phyloP scores from a whole-genome alignment of 2,888 invertebrate species.

The Electrophaes corylata region DNA sequence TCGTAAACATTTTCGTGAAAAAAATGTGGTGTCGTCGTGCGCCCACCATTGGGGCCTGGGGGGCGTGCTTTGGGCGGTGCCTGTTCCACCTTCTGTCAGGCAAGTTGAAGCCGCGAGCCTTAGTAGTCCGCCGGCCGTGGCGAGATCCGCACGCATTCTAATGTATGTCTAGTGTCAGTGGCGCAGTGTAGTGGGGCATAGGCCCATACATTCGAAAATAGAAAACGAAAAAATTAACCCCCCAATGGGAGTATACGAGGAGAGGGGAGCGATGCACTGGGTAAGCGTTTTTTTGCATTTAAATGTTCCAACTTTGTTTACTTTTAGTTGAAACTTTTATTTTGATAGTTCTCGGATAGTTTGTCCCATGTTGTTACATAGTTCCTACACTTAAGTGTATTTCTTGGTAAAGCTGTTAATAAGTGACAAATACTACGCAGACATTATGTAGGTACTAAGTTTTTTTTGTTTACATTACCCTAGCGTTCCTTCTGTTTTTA shows the following conservation, averaged over 20 bases:
- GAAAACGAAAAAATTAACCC: conserved; percentile 82
- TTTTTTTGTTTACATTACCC: no score
- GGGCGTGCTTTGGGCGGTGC: conserved; percentile 51
- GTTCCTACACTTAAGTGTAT: neutral
- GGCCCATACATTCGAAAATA: conserved; percentile 80
- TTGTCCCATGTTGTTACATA: neutral
- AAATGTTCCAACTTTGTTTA: conserved; percentile 15
- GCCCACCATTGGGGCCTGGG: conserved; percentile 46
- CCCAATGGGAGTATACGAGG: conserved; percentile 97
- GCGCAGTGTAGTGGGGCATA: conserved; percentile 78
- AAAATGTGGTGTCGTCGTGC: conserved; percentile 50
- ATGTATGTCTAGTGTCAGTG: conserved; percentile 75
- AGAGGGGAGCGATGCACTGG: conserved; percentile 96
- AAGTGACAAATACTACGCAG: no score
- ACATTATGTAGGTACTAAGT: no score
- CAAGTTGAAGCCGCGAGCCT: conserved; percentile 49
- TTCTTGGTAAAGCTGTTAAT: neutral
- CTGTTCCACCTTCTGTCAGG: conserved; percentile 39
- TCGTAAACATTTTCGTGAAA: conserved; percentile 43
- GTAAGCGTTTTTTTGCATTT: conserved; percentile 77
- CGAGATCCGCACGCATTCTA: conserved; percentile 62
- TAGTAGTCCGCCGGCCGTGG: conserved; percentile 65
- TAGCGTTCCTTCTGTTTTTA: no score
- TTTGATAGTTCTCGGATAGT: neutral
- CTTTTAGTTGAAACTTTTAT: conserved; percentile 6